Conservation (phyloP, 2,113 vertebrate genomes). For the zebrafish (Danio rerio) region GRCz12tu NC_133184.1:5691501-5692000, state of each 20-base stretch:
- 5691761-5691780: background rate
- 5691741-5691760: background rate
- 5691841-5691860: background rate
- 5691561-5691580: conserved; percentile 34
- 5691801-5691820: background rate
- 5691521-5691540: conserved; percentile 25
- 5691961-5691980: background rate
- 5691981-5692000: background rate
- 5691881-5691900: background rate
- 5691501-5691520: conserved; percentile 31
- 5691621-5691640: conserved; percentile 7
- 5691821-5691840: background rate
- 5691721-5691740: background rate
- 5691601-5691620: conserved; percentile 2
- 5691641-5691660: conserved; percentile 22
- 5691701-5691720: background rate
- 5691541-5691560: background rate
- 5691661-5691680: conserved; percentile 38
- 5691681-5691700: background rate
- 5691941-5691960: background rate
- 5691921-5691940: background rate
- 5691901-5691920: background rate
- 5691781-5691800: background rate
- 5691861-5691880: no score
- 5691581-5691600: conserved; percentile 14